phyloP scores from a whole-genome alignment of 2,113 vertebrate genomes.

The Perca schrenkii region DNA sequence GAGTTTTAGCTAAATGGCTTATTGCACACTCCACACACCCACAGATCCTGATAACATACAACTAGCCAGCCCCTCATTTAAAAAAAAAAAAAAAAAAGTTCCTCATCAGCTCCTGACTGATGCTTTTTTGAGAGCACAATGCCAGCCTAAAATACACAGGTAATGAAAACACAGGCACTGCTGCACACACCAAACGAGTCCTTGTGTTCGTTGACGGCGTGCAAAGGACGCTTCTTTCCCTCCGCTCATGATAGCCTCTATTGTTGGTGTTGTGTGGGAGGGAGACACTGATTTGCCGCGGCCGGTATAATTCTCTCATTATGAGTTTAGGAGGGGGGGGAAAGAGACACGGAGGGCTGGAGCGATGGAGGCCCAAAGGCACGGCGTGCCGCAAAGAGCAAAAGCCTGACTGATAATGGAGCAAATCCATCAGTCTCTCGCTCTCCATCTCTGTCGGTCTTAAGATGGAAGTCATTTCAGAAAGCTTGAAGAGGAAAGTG shows the following conservation, averaged over 20 bases:
- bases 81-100: not conserved
- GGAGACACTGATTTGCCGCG: constrained; percentile 61
- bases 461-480: constrained; percentile 63
- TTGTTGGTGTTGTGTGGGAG: constrained; percentile 66
- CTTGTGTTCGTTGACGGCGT: constrained; percentile 30
- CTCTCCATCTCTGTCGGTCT: constrained; percentile 47
- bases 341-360: constrained; percentile 44
- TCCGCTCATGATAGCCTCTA: constrained; percentile 65
- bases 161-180: constrained; percentile 57
- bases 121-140: constrained; percentile 26
- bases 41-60: constrained; percentile 8
- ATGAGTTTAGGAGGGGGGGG: constrained; percentile 60
- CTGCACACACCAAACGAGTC: constrained; percentile 33
- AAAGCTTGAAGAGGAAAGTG: constrained; percentile 42
- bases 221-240: constrained; percentile 40
- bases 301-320: constrained; percentile 81
- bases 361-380: constrained; percentile 55
- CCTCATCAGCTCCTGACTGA: constrained; percentile 25
- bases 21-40: not conserved
- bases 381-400: constrained; percentile 61
- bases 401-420: constrained; percentile 70
- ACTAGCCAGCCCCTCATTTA: constrained; percentile 12
- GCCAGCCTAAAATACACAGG: constrained; percentile 49
- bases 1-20: constrained; percentile 21
- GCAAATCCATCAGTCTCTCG: constrained; percentile 71